Conservation (phyloP, 2,113 vertebrate genomes). For the Mobula birostris region DNA sequence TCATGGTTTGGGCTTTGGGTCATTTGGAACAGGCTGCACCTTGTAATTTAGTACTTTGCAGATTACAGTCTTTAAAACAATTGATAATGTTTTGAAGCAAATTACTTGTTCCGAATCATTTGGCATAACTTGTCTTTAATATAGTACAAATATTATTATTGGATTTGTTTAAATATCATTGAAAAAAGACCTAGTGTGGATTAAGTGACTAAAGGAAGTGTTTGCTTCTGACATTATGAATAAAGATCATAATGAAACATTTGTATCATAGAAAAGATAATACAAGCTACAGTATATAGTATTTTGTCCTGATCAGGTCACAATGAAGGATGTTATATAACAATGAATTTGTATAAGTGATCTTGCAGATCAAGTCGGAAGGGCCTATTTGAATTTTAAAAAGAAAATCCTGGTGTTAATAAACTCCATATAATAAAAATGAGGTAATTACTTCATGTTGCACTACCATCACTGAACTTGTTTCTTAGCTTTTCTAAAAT, state of each 20-base stretch:
- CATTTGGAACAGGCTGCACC: background rate
- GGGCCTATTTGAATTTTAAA: background rate
- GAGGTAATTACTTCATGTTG: background rate
- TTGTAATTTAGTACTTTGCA: background rate
- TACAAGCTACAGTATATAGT: background rate
- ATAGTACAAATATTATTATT: background rate
- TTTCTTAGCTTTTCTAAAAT: background rate
- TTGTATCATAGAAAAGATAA: too few relatives aligned
- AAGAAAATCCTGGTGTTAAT: background rate
- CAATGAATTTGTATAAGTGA: background rate
- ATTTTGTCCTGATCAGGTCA: background rate
- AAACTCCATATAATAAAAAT: background rate
- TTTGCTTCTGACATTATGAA: background rate
- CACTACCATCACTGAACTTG: background rate
- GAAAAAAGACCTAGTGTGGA: background rate
- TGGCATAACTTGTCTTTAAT: background rate
- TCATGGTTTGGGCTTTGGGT: background rate
- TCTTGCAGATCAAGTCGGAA: background rate
- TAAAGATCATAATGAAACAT: background rate
- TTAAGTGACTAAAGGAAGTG: background rate
- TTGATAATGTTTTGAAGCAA: too few relatives aligned
- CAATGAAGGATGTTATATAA: background rate
- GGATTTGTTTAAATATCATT: background rate
- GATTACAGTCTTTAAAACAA: background rate
- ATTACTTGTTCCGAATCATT: too few relatives aligned